phyloP scores from a whole-genome alignment of 1,140 invertebrate species.

The Hypothenemus hampei region DNA sequence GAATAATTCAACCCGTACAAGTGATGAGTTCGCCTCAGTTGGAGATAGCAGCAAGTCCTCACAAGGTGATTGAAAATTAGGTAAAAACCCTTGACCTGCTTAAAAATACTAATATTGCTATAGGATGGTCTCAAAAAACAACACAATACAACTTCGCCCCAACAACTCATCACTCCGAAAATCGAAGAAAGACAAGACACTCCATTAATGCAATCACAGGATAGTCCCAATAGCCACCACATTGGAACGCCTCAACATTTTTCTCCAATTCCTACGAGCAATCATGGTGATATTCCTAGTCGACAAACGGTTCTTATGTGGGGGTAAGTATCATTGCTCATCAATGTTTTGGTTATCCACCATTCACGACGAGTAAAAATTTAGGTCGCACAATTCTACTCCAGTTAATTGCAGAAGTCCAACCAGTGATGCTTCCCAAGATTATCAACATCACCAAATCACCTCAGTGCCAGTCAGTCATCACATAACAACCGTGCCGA shows the following conservation, averaged over 20 bases:
- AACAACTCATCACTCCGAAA: conserved; percentile 56
- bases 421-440: conserved; percentile 15
- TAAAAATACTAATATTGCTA: not conserved
- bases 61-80: conserved; percentile 44
- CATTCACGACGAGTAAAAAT: not conserved
- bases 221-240: conserved; percentile 45
- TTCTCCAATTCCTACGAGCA: conserved; percentile 38
- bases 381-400: conserved; percentile 25
- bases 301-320: conserved; percentile 85
- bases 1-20: conserved; percentile 49
- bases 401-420: conserved; percentile 23
- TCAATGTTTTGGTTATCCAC: not conserved
- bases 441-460: conserved; percentile 24
- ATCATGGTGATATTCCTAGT: conserved; percentile 50
- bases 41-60: conserved; percentile 40
- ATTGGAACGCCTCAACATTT: conserved; percentile 50
- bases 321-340: conserved; percentile 48
- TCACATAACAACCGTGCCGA: conserved; percentile 44
- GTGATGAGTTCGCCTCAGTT: conserved; percentile 46
- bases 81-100: not conserved
- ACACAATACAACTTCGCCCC: conserved; percentile 56
- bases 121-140: not conserved
- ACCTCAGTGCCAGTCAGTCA: conserved; percentile 33
- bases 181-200: conserved; percentile 58
- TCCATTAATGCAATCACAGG: conserved; percentile 43